Evolutionary conservation across 35 echinoderm and acorn worm genomes (phyloP).

Genomic region (Amphiura filiformis): DNA sequence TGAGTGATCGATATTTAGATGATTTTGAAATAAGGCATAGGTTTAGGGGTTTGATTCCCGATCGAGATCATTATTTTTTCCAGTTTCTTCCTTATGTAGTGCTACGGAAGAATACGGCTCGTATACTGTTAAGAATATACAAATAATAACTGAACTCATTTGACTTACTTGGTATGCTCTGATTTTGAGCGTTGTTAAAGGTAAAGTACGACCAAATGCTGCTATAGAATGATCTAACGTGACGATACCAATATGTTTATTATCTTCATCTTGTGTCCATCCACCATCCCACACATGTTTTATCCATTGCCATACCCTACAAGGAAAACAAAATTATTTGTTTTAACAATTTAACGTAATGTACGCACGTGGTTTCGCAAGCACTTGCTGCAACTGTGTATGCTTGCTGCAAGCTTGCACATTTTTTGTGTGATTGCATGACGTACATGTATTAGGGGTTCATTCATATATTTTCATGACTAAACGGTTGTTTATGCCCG

Average conservation of each 20-base stretch:
- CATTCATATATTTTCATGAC: too few relatives aligned
- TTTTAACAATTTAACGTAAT: neutral
- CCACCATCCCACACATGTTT: constrained; percentile 73
- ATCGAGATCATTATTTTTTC: too few relatives aligned
- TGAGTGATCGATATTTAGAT: neutral
- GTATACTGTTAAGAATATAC: too few relatives aligned
- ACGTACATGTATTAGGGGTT: too few relatives aligned
- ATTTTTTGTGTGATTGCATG: neutral
- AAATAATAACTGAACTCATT: too few relatives aligned
- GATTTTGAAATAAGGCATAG: too few relatives aligned
- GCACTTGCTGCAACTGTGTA: neutral
- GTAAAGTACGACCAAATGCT: constrained; percentile 3
- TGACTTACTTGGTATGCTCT: neutral
- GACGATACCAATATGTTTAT: constrained; percentile 73
- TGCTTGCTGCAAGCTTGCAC: neutral
- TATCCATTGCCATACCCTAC: constrained; percentile 67
- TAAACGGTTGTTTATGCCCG: too few relatives aligned
- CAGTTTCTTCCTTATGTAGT: too few relatives aligned
- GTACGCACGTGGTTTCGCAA: neutral
- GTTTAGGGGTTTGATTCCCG: too few relatives aligned
- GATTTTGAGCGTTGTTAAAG: neutral
- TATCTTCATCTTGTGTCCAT: constrained; percentile 66
- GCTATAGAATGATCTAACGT: constrained; percentile 23
- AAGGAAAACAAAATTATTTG: neutral
- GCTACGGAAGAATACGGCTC: too few relatives aligned